These are phyloP conservation scores for Zeus faber DNA, from an alignment of 2,113 vertebrate species.

Conservation along the genomic window DNA sequence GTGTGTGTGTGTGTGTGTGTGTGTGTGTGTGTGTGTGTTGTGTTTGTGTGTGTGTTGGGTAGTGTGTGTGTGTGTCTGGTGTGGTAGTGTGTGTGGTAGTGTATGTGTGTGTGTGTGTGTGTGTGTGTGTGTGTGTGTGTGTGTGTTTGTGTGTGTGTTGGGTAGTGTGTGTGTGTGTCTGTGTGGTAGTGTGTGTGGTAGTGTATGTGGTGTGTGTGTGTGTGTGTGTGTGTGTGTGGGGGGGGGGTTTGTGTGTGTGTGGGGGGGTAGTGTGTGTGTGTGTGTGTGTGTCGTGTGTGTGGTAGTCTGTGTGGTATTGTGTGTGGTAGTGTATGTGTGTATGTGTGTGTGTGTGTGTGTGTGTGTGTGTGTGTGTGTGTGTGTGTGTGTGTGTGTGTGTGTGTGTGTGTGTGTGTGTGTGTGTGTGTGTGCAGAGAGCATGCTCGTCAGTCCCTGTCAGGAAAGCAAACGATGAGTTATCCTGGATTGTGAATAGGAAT, in stretches of 20 bases:
- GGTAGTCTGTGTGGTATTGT: neutral
- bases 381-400: neutral
- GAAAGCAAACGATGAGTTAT: too few relatives aligned
- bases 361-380: neutral
- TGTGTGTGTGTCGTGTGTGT: neutral
- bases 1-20: too few relatives aligned
- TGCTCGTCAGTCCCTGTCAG: too few relatives aligned
- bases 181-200: neutral
- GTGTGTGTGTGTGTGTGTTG: neutral
- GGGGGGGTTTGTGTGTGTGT: neutral
- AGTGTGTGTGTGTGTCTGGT: neutral
- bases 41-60: neutral
- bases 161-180: neutral
- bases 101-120: neutral
- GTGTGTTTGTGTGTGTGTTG: neutral
- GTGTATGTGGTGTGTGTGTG: neutral
- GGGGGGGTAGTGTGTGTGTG: neutral
- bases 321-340: neutral
- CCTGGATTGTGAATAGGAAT: too few relatives aligned
- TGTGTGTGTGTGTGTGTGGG: neutral
- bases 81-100: neutral
- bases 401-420: neutral
- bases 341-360: too few relatives aligned
- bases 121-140: neutral
- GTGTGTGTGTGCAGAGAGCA: neutral